Conservation (phyloP, 2,113 vertebrate genomes). For the Aspiorhynchus laticeps region DNA sequence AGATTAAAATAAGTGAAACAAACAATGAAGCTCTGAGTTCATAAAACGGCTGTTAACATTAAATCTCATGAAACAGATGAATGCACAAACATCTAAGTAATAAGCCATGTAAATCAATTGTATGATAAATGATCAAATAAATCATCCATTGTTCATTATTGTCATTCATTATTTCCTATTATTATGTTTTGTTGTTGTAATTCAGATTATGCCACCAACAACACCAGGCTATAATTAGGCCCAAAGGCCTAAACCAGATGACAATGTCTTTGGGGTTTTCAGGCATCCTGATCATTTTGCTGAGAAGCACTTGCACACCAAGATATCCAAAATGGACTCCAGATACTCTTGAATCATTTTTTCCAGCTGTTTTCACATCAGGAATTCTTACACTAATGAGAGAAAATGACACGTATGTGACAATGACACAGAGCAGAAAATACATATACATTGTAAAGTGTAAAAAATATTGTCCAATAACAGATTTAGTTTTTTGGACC, state of each 20-base stretch:
- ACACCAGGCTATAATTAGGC: constrained; percentile 24
- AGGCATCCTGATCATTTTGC: not conserved
- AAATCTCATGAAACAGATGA: not conserved
- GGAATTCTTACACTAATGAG: not conserved
- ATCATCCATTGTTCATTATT: not conserved
- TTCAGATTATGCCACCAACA: constrained; percentile 5
- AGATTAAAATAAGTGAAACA: not conserved
- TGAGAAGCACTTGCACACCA: not conserved
- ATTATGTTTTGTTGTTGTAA: constrained; percentile 17
- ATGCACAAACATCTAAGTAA: not conserved
- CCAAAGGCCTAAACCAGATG: not conserved
- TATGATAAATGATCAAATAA: not conserved
- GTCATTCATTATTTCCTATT: not conserved
- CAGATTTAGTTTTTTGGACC: not conserved
- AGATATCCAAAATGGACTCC: not conserved
- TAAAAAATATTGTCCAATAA: not conserved
- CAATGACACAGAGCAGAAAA: not conserved
- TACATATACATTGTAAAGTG: not conserved
- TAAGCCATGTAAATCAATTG: not conserved
- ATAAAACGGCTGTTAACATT: not conserved
- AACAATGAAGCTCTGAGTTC: not conserved
- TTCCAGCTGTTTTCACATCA: not conserved
- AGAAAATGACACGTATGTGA: not conserved
- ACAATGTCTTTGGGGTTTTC: not conserved
- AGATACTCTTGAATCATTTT: not conserved